A percentile compares a stretch with the other conserved stretches of the same genome.
These are phyloP conservation scores for Coryphaenoides rupestris DNA, from an alignment of 2,113 vertebrate species.

Conservation along the genomic window DNA sequence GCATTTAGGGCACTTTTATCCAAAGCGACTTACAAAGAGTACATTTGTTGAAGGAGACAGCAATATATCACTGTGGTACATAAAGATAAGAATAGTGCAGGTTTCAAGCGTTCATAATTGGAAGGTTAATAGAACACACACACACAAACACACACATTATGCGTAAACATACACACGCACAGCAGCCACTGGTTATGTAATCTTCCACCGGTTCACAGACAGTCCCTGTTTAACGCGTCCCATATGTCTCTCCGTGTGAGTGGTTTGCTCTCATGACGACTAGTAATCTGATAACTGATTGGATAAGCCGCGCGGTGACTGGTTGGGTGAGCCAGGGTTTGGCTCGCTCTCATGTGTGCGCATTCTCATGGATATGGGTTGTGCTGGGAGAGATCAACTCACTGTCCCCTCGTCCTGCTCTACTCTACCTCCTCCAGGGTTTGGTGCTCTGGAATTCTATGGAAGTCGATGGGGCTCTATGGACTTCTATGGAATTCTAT, in stretches of 20 bases:
- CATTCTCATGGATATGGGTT: conserved; percentile 32
- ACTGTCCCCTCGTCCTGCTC: no score
- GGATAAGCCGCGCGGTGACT: conserved; percentile 71
- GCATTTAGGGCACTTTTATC: no score
- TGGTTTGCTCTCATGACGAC: conserved; percentile 64
- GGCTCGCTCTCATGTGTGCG: conserved; percentile 33
- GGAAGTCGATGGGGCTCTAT: conserved; percentile 4
- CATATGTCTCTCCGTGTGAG: conserved; percentile 60
- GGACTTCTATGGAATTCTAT: no score
- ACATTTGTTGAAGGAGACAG: no score
- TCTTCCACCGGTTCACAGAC: conserved; percentile 51
- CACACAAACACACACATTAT: conserved; percentile 6
- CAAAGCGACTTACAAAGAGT: no score
- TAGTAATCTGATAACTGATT: conserved; percentile 73
- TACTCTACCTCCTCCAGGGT: no score
- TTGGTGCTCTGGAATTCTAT: no score
- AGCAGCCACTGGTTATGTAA: conserved; percentile 53
- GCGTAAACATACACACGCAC: conserved; percentile 13
- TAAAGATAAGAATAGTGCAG: no score
- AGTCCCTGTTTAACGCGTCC: conserved; percentile 54
- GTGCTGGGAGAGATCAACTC: no score
- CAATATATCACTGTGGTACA: no score
- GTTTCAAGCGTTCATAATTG: no score
- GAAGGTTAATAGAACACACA: background rate
- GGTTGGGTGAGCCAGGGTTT: conserved; percentile 57